Conservation (phyloP, 2,888 invertebrate species). For the Phorcus lineatus region DNA sequence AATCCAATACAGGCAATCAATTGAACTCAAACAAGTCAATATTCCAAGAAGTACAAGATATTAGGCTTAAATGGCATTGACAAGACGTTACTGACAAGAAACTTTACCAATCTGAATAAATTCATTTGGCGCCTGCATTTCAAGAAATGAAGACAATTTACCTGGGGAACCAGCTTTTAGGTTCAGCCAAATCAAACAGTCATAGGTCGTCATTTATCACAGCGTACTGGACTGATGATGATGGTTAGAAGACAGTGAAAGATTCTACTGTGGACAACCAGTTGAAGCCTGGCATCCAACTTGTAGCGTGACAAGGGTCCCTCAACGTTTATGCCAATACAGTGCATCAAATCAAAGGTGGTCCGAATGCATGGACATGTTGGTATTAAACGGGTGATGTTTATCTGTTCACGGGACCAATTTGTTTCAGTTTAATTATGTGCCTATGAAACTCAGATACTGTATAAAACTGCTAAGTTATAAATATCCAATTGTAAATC, state of each 20-base stretch:
- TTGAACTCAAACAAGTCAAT: not conserved
- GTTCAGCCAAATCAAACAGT: not conserved
- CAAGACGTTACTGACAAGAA: not conserved
- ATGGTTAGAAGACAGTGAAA: not conserved
- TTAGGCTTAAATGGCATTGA: not conserved
- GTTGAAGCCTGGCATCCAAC: too few species aligned
- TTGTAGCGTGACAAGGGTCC: too few species aligned
- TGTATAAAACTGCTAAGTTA: too few species aligned
- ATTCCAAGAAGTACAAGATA: not conserved
- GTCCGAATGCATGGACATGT: too few species aligned
- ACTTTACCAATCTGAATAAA: not conserved
- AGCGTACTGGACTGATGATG: not conserved
- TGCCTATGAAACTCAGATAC: too few species aligned
- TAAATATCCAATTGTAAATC: too few species aligned
- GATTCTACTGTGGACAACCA: too few species aligned
- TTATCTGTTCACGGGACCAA: too few species aligned
- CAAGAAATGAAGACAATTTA: not conserved
- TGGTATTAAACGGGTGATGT: too few species aligned
- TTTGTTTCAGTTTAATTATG: too few species aligned
- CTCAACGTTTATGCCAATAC: too few species aligned
- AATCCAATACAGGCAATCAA: not conserved
- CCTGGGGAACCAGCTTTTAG: not conserved
- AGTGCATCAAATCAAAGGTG: too few species aligned
- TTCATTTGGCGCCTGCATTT: not conserved
- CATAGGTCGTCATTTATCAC: not conserved